Evolutionary conservation across 2,113 vertebrate species (phyloP).

Genomic region (Grus americana): DNA sequence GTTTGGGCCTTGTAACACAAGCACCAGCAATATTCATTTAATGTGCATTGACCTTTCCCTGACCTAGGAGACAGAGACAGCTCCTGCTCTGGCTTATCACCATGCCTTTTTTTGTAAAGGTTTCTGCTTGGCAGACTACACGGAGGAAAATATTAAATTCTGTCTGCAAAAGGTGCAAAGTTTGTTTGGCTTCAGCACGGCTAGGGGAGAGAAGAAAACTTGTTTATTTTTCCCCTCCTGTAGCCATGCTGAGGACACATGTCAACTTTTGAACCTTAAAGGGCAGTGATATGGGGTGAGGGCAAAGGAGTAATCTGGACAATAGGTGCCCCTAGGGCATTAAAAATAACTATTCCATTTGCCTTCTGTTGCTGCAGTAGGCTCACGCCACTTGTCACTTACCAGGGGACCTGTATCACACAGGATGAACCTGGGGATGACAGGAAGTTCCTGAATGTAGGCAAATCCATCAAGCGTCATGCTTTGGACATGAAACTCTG

Average conservation of each 20-base stretch:
- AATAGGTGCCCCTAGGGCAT: not conserved
- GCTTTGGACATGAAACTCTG: not conserved
- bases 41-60: constrained; percentile 23
- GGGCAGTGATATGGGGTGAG: not conserved
- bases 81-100: not conserved
- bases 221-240: not conserved
- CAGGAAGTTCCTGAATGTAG: not conserved
- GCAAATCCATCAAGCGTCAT: not conserved
- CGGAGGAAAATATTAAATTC: not conserved
- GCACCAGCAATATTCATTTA: constrained; percentile 37
- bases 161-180: not conserved
- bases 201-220: not conserved
- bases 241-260: not conserved
- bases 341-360: not conserved
- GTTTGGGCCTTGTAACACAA: constrained; percentile 31
- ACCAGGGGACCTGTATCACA: not conserved
- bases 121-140: not conserved
- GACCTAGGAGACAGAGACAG: constrained; percentile 5
- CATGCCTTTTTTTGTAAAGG: not conserved
- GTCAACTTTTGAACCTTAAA: constrained; percentile 2
- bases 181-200: not conserved
- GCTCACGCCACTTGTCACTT: not conserved
- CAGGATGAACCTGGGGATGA: not conserved
- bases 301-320: not conserved
- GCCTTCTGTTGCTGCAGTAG: not conserved